Percentiles rank a stretch among this genome's conserved stretches.
Evolutionary conservation across 2,888 invertebrate species (phyloP).

Genomic region (Drosophila mayaguana): DNA sequence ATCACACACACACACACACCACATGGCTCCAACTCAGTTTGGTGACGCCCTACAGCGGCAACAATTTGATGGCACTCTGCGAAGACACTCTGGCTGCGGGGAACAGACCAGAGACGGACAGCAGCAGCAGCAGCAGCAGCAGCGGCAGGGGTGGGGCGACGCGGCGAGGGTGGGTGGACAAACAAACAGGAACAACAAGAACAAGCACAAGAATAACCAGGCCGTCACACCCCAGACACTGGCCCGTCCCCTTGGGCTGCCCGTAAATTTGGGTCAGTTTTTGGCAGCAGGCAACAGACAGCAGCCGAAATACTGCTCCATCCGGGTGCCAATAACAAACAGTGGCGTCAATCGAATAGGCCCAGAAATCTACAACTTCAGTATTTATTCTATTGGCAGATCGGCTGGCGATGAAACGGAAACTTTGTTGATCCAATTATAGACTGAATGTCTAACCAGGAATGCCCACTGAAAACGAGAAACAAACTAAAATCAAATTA

Average conservation of each 20-base stretch:
- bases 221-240: constrained; percentile 13
- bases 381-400: constrained; percentile 22
- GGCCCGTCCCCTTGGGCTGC: constrained; percentile 20
- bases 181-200: constrained; percentile 63
- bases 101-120: constrained; percentile 8
- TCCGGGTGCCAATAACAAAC: constrained; percentile 58
- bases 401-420: constrained; percentile 13
- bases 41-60: constrained; percentile 43
- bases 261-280: constrained; percentile 76
- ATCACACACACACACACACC: constrained; percentile 8
- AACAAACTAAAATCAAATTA: too few relatives aligned
- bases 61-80: constrained; percentile 63
- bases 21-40: constrained; percentile 31
- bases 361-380: constrained; percentile 25
- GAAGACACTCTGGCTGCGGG: constrained; percentile 33
- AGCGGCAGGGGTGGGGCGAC: not conserved
- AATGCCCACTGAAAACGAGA: not conserved
- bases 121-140: too few relatives aligned
- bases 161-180: constrained; percentile 22
- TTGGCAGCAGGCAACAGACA: constrained; percentile 59
- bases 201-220: constrained; percentile 23
- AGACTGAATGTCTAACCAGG: not conserved
- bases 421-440: constrained; percentile 22
- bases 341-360: constrained; percentile 43
- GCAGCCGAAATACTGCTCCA: constrained; percentile 36